A percentile compares a stretch with the other conserved stretches of the same genome.
Evolutionary conservation across 2,113 vertebrate species (phyloP).

Genomic region (Oncorhynchus mykiss): DNA sequence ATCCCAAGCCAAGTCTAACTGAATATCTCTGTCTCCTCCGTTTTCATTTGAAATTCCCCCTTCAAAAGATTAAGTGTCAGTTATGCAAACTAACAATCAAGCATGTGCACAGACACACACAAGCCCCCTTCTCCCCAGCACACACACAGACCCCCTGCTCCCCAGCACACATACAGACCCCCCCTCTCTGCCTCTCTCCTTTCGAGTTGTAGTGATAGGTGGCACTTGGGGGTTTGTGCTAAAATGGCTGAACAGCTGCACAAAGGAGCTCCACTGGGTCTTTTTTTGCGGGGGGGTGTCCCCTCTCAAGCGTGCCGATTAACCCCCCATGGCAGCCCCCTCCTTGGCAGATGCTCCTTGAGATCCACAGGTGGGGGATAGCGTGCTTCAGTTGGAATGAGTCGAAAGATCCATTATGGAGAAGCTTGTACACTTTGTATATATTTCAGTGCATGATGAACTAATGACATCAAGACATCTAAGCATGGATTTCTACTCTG

Average conservation of each 20-base stretch:
- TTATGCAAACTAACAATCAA: neutral
- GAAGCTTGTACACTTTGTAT: slow-evolving; percentile 25
- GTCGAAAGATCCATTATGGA: slow-evolving; percentile 20
- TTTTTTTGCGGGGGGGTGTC: slow-evolving; percentile 50
- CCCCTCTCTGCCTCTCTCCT: slow-evolving; percentile 53
- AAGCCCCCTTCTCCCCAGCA: neutral
- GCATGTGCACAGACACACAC: neutral
- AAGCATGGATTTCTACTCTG: slow-evolving; percentile 3
- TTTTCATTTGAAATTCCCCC: too few species aligned
- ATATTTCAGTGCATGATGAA: neutral
- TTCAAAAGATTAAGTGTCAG: neutral
- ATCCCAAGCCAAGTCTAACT: too few species aligned
- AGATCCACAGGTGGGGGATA: slow-evolving; percentile 67
- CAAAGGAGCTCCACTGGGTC: slow-evolving; percentile 68
- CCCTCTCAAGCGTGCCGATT: slow-evolving; percentile 68
- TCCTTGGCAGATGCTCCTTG: slow-evolving; percentile 68
- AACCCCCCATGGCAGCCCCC: slow-evolving; percentile 48
- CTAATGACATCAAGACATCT: neutral
- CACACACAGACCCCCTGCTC: neutral
- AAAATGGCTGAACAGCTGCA: slow-evolving; percentile 74
- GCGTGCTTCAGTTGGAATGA: neutral
- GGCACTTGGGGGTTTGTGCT: slow-evolving; percentile 68
- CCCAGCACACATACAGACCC: neutral
- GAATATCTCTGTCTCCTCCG: too few species aligned
- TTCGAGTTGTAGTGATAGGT: slow-evolving; percentile 77